Base-by-base conservation (phyloP, 2,113 vertebrate species). In the Marmota flaviventris region DNA sequence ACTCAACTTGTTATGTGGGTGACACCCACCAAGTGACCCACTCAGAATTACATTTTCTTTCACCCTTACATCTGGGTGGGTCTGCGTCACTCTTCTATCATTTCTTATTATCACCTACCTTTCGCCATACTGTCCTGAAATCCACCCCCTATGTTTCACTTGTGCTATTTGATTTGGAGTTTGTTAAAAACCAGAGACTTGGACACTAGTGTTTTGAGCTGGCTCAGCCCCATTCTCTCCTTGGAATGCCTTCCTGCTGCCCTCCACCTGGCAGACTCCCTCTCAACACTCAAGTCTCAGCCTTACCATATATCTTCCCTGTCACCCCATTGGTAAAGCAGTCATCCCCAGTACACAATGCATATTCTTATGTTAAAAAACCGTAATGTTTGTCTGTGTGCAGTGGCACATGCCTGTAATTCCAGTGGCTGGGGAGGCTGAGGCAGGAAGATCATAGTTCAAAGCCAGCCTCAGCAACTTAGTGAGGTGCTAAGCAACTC, bases 1-100 rank as follows among this genome's bases (percentile, higher is more conserved):
- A 51, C 53, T 72, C 14, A 29, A 20, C 48, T 37, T 70, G 34
- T 48, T 56, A 32, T 27, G 16, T 76, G 45, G 17, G 18, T 2
- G 76, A 89, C 65, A 93, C 34, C 70, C 56, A 73, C 75, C 65
- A 94, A 42, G 51, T 58, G 27, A 22, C 53, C 67, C n/a, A 48
- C 32, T n/a, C 85, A 42, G 67, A 81, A 56, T 85, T 67, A 91
- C 12, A 90, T 58, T 70, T 79, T 72, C 81, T 88, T 75, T 93
- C 83, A 91, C 17, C n/a, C 37, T 96, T 27, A 48, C 10, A 70
- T 86, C 53, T 70, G 37, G 8, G 73, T 56, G 95, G 37, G 18
- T 90, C 42, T 63, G 27, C 32, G 10, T 37, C 56, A 81, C 58
- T 90, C 13, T 37, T 24, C 77, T 75, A 25, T 70, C 37, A 86